Evolutionary conservation across 1,140 invertebrate genomes (phyloP).

Genomic region (Drosophila repletoides): DNA sequence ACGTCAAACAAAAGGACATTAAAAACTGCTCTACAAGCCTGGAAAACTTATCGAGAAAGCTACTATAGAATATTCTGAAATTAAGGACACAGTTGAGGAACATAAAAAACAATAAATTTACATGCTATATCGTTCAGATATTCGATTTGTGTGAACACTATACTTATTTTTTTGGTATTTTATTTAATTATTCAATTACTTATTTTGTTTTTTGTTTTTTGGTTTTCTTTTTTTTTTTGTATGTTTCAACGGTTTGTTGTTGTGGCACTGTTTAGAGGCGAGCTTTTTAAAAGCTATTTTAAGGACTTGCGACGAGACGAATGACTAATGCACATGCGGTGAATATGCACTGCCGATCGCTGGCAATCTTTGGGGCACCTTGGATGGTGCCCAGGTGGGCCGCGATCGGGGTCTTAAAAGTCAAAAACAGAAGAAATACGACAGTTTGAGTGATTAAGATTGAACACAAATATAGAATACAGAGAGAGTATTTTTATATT

Average conservation of each 20-base stretch:
- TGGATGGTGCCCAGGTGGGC: conserved; percentile 24
- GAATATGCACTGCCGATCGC: conserved; percentile 71
- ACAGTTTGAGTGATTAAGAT: conserved; percentile 44
- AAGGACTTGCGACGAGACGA: conserved; percentile 75
- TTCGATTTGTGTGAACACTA: conserved; percentile 5
- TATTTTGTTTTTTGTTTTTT: conserved; percentile 16
- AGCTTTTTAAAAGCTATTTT: conserved; percentile 80
- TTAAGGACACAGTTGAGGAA: too few species aligned
- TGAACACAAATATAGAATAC: conserved; percentile 41
- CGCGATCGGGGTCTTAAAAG: conserved; percentile 69
- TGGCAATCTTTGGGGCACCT: conserved; percentile 16
- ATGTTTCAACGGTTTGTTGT: conserved; percentile 61
- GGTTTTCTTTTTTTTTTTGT: conserved; percentile 39
- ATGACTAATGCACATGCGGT: conserved; percentile 77
- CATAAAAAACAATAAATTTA: too few species aligned
- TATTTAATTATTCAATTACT: too few species aligned
- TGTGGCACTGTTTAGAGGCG: conserved; percentile 77
- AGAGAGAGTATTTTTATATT: conserved; percentile 53
- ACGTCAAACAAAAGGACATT: too few species aligned
- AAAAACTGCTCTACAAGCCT: too few species aligned
- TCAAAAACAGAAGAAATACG: conserved; percentile 57
- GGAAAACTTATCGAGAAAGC: too few species aligned
- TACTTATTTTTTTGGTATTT: conserved; percentile 11
- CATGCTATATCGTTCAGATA: too few species aligned
- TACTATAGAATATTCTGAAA: too few species aligned